These are phyloP conservation scores for Buceros bicornis DNA, from an alignment of 2,797 vertebrate genomes.

Conservation along the genomic window DNA sequence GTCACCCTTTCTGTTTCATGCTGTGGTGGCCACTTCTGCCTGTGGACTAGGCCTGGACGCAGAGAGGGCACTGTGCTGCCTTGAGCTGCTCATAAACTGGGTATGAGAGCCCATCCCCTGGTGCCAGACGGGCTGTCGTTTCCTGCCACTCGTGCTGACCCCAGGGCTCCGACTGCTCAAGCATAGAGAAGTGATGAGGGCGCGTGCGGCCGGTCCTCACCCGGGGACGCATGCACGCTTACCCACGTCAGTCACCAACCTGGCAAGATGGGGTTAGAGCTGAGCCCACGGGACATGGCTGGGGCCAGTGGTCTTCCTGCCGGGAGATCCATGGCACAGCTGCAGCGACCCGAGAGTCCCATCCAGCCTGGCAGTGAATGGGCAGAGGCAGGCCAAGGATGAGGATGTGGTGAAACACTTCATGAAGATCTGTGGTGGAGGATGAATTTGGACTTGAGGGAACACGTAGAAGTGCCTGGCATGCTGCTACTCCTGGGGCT, in stretches of 20 bases:
- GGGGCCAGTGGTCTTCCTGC: background rate
- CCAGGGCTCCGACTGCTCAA: background rate
- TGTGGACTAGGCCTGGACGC: background rate
- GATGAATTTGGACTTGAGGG: background rate
- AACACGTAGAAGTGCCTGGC: background rate
- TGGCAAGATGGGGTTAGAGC: background rate
- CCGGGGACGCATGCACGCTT: background rate
- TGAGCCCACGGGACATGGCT: background rate
- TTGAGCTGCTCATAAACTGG: background rate
- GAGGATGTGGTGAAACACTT: background rate
- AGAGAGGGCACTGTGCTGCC: background rate
- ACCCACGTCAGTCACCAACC: background rate
- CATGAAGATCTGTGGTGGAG: background rate
- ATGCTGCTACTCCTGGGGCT: background rate
- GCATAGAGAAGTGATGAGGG: background rate
- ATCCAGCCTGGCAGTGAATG: background rate
- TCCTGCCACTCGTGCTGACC: background rate
- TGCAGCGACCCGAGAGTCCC: background rate
- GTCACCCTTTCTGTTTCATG: background rate
- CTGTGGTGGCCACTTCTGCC: background rate
- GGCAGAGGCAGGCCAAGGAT: background rate
- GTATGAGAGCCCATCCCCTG: background rate
- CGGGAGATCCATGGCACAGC: background rate
- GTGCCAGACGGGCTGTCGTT: background rate
- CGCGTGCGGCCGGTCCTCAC: rapidly evolving